Evolutionary conservation across 2,113 vertebrate genomes (phyloP).

Genomic region (Motacilla tschutschensis): DNA sequence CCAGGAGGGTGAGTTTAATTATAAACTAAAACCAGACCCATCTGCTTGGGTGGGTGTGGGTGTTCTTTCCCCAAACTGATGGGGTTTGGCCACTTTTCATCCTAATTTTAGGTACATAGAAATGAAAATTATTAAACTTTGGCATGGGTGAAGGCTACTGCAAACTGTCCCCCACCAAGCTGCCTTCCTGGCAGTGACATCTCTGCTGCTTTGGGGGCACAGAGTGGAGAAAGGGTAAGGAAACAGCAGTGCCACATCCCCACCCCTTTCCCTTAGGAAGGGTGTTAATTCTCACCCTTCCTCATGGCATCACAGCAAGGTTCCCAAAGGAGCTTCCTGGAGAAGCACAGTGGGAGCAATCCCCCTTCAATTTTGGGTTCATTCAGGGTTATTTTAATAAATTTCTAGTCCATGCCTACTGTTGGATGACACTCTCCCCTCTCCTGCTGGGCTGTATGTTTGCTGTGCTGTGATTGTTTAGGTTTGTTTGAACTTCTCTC

Average conservation of each 20-base stretch:
- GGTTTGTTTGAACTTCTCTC: neutral
- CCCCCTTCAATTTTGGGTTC: neutral
- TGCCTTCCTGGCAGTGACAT: neutral
- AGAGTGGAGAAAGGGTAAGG: neutral
- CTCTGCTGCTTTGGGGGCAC: neutral
- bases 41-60: neutral
- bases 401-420: neutral
- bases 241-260: accelerated
- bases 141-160: neutral
- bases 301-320: accelerated
- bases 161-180: neutral
- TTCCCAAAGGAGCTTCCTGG: neutral
- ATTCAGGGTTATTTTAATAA: neutral
- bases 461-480: neutral
- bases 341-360: neutral
- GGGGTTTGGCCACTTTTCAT: neutral
- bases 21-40: neutral
- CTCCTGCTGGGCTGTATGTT: neutral
- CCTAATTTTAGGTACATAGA: neutral
- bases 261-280: neutral
- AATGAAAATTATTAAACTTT: neutral
- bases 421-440: neutral
- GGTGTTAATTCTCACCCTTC: neutral
- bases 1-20: neutral
- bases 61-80: neutral